Conservation (phyloP, 2,113 vertebrate species). For the Empidonax alnorum region DNA sequence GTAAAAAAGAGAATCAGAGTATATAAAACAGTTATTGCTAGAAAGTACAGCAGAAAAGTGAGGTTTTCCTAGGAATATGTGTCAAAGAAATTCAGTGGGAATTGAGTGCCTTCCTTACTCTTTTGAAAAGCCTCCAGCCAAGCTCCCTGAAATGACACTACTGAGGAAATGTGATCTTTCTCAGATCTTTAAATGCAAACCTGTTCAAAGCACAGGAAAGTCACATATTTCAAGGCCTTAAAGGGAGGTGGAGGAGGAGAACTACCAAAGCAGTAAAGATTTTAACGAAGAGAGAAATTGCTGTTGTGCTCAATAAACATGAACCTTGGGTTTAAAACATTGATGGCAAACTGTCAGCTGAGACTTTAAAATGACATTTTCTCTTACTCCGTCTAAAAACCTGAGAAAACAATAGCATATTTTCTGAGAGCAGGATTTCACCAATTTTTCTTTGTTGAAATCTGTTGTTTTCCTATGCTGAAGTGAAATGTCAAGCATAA, state of each 20-base stretch:
- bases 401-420: background rate
- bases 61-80: background rate
- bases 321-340: background rate
- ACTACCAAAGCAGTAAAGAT: background rate
- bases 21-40: slow-evolving; percentile 29
- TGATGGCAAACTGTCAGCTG: background rate
- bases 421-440: background rate
- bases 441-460: background rate
- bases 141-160: background rate
- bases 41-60: background rate
- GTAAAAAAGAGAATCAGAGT: background rate
- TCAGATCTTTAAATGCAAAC: background rate
- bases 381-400: background rate
- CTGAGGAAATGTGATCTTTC: background rate
- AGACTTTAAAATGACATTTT: background rate
- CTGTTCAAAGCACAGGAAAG: background rate
- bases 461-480: background rate
- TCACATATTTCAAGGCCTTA: background rate
- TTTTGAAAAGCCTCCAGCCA: background rate
- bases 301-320: background rate
- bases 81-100: background rate
- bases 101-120: background rate
- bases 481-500: background rate
- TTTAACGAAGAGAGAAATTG: background rate
- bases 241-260: background rate